Evolutionary conservation across 2,888 invertebrate species (phyloP).

Genomic region (Drosophila pseudotakahashii): DNA sequence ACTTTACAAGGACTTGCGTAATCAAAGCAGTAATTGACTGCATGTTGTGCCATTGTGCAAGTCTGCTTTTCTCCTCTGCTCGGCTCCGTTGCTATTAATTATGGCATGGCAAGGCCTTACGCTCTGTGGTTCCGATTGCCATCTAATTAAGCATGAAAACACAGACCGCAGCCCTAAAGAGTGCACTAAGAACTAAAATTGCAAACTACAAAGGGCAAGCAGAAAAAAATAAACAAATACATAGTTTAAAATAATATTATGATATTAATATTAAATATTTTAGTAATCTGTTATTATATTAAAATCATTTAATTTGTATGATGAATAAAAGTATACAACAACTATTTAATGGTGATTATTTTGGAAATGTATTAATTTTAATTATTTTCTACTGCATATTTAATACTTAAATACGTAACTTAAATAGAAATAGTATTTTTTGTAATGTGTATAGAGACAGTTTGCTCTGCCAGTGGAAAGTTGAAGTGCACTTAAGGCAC

Average conservation of each 20-base stretch:
- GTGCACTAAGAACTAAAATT: background rate
- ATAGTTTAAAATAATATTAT: no score
- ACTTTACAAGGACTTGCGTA: conserved; percentile 22
- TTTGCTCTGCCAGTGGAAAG: conserved; percentile 17
- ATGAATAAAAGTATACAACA: no score
- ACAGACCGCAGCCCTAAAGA: conserved; percentile 22
- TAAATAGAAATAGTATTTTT: background rate
- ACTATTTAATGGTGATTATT: no score
- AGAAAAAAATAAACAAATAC: no score
- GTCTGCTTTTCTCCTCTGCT: conserved; percentile 17
- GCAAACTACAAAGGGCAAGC: no score
- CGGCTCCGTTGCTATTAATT: conserved; percentile 34
- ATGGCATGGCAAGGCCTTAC: conserved; percentile 14
- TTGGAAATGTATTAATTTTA: no score
- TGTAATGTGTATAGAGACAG: conserved; percentile 6
- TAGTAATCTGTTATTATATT: background rate
- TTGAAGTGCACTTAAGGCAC: conserved; percentile 55
- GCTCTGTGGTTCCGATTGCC: conserved; percentile 40
- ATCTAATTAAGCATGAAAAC: conserved; percentile 47
- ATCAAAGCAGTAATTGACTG: conserved; percentile 44
- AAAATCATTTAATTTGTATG: background rate
- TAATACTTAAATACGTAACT: background rate
- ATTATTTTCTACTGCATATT: no score
- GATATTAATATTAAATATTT: no score
- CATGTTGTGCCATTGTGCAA: conserved; percentile 43